Evolutionary conservation across 2,113 vertebrate species (phyloP), one percentile per base, ranked within the genome.

Genomic region (Nematolebias whitei): DNA sequence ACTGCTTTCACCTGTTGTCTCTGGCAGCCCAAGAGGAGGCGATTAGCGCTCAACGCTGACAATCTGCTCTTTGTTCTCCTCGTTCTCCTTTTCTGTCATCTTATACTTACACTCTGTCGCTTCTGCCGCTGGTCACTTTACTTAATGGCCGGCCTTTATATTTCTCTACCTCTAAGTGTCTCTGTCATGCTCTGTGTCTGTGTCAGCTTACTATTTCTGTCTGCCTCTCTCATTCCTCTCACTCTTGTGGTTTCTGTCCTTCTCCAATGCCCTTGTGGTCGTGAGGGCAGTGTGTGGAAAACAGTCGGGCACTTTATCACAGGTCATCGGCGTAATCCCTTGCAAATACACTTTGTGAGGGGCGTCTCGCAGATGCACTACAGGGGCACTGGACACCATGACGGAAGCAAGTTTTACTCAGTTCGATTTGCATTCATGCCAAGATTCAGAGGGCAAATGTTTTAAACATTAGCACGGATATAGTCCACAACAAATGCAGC

Each of bases 1-100:
- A 90, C 89, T 88, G 89, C 89, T 90, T 87, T 93, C 91, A 92
- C 91, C 92, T 92, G 91, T 92, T 91, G 89, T 88, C 88, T 91
- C 89, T 92, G 91, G 91, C 90, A 92, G 88, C 83, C 88, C 68
- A 69, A 76, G 68, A 87, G 82, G 72, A 85, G 88, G 85, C 82
- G 86, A 90, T 91, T 91, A 91, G 87, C 80, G 74, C 79, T 80
- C 83, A 55, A 73, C 61, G 63, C 83, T 81, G 80, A 92, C 89
- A 92, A 91, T 90, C 82, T 83, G 84, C 47, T 85, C 88, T 89
- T 87, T 90, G 87, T 89, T 80, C 74, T 73, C 73, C 63, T 76
- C 70, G 76, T 79, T 82, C 81, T 65, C 78, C 63, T 58, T 26
- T 79, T 79, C 75, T 78, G 69, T 85, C 82, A 80, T 87, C 77